phyloP scores from a whole-genome alignment of 2,888 invertebrate genomes.

The Cinara cedri region DNA sequence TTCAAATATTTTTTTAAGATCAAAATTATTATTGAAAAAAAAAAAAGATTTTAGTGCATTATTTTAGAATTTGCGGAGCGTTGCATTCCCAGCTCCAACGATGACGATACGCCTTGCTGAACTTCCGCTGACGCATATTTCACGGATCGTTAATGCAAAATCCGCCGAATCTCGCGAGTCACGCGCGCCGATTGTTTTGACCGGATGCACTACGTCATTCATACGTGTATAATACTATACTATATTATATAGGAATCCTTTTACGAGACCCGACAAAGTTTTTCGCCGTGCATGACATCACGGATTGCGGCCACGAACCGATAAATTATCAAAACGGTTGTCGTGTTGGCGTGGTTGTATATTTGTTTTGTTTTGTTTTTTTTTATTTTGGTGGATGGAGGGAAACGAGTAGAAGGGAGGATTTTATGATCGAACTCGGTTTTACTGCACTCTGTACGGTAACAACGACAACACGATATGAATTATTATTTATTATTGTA shows the following conservation, averaged over 20 bases:
- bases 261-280: slow-evolving; percentile 20
- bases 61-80: too few species aligned
- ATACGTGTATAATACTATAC: too few species aligned
- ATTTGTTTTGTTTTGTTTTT: slow-evolving; percentile 11
- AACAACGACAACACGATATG: too few species aligned
- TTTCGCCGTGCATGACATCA: slow-evolving; percentile 13
- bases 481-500: too few species aligned
- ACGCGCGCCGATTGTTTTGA: slow-evolving; percentile 43
- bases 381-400: background rate
- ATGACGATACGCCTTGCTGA: background rate
- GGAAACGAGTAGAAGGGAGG: background rate
- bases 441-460: slow-evolving; percentile 2
- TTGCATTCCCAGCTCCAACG: too few species aligned
- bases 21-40: too few species aligned
- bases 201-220: slow-evolving; percentile 39
- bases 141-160: slow-evolving; percentile 44
- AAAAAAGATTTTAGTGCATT: too few species aligned
- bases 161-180: slow-evolving; percentile 22
- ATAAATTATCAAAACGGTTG: slow-evolving; percentile 37
- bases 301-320: background rate
- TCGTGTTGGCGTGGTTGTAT: background rate
- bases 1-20: too few species aligned
- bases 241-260: slow-evolving; percentile 22
- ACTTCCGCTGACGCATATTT: slow-evolving; percentile 41
- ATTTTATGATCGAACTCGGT: slow-evolving; percentile 50